Evolutionary conservation across 2,797 vertebrate species (phyloP).

Genomic region (Mormyrus proboscirostris): DNA sequence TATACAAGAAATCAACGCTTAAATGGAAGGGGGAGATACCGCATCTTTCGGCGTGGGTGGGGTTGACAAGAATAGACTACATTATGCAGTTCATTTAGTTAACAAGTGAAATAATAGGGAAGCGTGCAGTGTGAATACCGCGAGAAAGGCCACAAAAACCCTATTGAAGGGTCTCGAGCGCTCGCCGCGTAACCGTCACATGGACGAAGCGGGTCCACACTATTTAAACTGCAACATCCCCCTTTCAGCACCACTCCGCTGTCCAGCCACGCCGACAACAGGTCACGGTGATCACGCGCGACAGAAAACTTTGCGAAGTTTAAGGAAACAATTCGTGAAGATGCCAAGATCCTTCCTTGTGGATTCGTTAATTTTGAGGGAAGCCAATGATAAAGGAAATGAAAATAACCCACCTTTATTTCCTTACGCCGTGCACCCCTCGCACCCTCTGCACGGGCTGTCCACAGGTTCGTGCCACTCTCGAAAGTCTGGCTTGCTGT

Average conservation of each 20-base stretch:
- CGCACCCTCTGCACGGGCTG: conserved; percentile 79
- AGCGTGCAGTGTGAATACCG: conserved; percentile 98
- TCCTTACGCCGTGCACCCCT: conserved; percentile 84
- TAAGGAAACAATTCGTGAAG: conserved; percentile 43
- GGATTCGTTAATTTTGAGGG: conserved; percentile 94
- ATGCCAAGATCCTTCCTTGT: conserved; percentile 98
- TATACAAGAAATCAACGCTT: conserved; percentile 78
- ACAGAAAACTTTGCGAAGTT: conserved; percentile 31
- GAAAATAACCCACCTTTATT: conserved; percentile 79
- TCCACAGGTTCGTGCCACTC: conserved; percentile 83
- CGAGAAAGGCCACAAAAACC: conserved; percentile 95
- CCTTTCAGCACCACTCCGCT: conserved; percentile 93
- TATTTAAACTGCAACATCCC: conserved; percentile 78
- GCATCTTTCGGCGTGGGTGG: conserved; percentile 94
- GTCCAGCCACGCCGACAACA: conserved; percentile 69
- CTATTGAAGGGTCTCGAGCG: conserved; percentile 85
- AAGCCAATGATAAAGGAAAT: conserved; percentile 74
- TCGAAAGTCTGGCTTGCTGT: conserved; percentile 88
- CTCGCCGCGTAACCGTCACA: conserved; percentile 87
- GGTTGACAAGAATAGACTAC: conserved; percentile 98
- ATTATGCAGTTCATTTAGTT: conserved; percentile 99
- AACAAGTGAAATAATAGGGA: conserved; percentile 99
- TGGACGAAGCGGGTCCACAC: conserved; percentile 68
- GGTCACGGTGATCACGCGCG: conserved; percentile 33
- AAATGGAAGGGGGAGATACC: conserved; percentile 74